phyloP scores from a whole-genome alignment of 2,113 vertebrate species.

The Poicephalus meyeri region DNA sequence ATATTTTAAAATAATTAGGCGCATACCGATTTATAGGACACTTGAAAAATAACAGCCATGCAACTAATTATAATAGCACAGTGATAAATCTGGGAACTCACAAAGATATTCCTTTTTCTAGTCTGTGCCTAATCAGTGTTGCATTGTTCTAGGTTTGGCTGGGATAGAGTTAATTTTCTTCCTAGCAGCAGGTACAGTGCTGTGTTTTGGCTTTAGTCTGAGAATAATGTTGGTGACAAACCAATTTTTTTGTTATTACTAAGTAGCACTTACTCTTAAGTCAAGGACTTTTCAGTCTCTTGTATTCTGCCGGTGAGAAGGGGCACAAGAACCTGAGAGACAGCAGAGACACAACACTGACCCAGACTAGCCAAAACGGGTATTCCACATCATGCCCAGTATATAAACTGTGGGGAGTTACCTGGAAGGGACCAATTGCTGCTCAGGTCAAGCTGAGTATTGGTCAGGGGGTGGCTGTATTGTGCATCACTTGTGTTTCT shows the following conservation, averaged over 20 bases:
- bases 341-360: background rate
- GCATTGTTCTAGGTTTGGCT: background rate
- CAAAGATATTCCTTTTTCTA: background rate
- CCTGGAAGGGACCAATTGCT: fast-evolving
- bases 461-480: fast-evolving
- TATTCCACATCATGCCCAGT: background rate
- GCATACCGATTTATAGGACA: background rate
- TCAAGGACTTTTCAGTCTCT: background rate
- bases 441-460: background rate
- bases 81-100: background rate
- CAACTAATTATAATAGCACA: background rate
- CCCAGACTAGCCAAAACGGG: background rate
- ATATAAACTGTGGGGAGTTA: background rate
- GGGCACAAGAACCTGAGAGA: background rate
- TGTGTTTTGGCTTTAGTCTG: background rate
- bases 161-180: background rate
- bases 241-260: background rate
- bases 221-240: background rate
- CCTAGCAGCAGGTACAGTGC: background rate
- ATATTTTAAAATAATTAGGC: background rate
- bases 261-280: background rate
- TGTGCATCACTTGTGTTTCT: background rate
- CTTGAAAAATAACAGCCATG: background rate
- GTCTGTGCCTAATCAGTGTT: background rate
- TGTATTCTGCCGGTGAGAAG: background rate